Evolutionary conservation across 2,888 invertebrate genomes (phyloP).

Genomic region (Tigriopus californicus): DNA sequence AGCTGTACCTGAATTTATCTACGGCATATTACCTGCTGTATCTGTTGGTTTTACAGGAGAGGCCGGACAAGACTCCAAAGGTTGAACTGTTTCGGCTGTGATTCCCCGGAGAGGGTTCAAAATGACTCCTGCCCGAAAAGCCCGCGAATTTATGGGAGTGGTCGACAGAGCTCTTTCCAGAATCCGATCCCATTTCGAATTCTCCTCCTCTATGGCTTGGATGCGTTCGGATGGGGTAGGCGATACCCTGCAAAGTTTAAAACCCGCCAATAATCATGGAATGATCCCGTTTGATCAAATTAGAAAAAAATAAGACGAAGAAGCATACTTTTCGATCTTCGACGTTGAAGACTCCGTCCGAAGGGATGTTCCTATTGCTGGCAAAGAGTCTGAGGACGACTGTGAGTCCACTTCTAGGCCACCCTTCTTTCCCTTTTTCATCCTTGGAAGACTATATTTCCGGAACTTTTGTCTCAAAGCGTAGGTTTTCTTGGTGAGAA

Average conservation of each 20-base stretch:
- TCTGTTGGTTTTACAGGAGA: constrained; percentile 26
- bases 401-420: too few species aligned
- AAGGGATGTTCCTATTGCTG: too few species aligned
- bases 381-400: too few species aligned
- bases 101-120: constrained; percentile 30
- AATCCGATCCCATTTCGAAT: neutral
- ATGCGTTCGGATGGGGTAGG: neutral
- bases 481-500: neutral
- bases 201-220: neutral
- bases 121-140: constrained; percentile 30
- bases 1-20: neutral
- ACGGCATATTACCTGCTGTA: constrained; percentile 14
- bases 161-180: constrained; percentile 5
- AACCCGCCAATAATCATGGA: too few species aligned
- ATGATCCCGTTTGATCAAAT: too few species aligned
- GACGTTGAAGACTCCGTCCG: neutral
- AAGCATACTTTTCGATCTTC: neutral
- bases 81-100: too few species aligned
- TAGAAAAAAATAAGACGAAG: neutral
- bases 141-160: constrained; percentile 24
- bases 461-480: neutral
- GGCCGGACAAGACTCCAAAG: constrained; percentile 23
- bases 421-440: too few species aligned
- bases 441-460: neutral
- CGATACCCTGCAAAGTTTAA: neutral